A percentile compares a stretch with the other conserved stretches of the same genome.
Evolutionary conservation across 2,797 vertebrate genomes (phyloP).

Genomic region (Phoebastria nigripes): DNA sequence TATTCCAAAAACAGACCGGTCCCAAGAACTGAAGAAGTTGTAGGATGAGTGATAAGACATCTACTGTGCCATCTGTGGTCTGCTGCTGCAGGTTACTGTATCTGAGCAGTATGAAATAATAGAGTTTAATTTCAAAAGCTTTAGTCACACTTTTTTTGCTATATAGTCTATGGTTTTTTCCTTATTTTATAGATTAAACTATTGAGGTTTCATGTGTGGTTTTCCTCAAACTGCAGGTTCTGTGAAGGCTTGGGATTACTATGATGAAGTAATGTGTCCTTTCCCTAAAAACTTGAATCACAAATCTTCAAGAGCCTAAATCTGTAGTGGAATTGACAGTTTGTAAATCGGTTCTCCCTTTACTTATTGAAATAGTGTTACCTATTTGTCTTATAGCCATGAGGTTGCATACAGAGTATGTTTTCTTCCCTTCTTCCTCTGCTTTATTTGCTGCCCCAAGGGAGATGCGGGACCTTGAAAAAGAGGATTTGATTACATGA

Average conservation of each 20-base stretch:
- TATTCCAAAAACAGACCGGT: neutral
- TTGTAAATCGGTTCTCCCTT: neutral
- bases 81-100: neutral
- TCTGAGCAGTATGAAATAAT: neutral
- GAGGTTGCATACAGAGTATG: neutral
- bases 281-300: neutral
- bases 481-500: neutral
- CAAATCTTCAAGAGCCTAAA: neutral
- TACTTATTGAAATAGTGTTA: neutral
- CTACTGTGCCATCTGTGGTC: neutral
- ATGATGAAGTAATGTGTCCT: neutral
- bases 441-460: neutral
- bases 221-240: neutral
- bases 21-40: neutral
- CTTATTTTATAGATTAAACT: neutral
- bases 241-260: neutral
- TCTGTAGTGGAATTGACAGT: neutral
- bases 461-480: neutral
- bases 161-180: neutral
- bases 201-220: accelerated
- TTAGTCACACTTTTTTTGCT: neutral
- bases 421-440: neutral
- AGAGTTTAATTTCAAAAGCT: neutral
- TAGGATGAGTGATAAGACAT: neutral
- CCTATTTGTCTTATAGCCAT: neutral